Conservation (phyloP, 2,113 vertebrate genomes). For the Ptilonorhynchus violaceus region DNA sequence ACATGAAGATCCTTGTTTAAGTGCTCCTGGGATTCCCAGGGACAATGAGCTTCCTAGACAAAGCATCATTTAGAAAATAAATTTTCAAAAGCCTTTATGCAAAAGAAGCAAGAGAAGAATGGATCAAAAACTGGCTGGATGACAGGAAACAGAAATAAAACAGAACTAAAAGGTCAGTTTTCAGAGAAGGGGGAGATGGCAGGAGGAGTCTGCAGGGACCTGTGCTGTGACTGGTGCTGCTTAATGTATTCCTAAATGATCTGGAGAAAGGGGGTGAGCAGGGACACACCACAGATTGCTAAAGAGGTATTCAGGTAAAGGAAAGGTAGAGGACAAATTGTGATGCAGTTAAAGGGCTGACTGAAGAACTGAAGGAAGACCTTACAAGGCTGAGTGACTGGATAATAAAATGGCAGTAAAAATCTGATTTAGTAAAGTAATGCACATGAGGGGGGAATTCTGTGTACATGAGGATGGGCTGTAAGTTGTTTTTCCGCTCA, state of each 20-base stretch:
- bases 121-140: neutral
- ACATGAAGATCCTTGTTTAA: neutral
- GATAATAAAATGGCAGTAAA: neutral
- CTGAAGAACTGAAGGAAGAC: neutral
- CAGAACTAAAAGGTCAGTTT: neutral
- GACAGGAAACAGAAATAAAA: conserved; percentile 1
- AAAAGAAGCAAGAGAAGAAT: neutral
- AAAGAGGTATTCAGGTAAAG: conserved; percentile 13
- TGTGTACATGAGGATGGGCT: neutral
- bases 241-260: neutral
- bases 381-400: neutral
- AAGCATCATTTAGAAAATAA: neutral
- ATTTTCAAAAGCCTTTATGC: neutral
- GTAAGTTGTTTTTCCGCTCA: neutral
- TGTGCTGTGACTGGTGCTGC: neutral
- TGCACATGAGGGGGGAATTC: neutral
- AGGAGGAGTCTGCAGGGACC: conserved; percentile 28
- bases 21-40: neutral
- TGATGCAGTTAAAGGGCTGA: neutral
- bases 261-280: conserved; percentile 13
- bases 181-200: neutral
- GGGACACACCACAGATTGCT: neutral
- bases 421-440: neutral
- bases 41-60: neutral
- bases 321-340: conserved; percentile 37